These are phyloP conservation scores for Papilio elwesi DNA, from an alignment of 2,888 invertebrate species.

Conservation along the genomic window DNA sequence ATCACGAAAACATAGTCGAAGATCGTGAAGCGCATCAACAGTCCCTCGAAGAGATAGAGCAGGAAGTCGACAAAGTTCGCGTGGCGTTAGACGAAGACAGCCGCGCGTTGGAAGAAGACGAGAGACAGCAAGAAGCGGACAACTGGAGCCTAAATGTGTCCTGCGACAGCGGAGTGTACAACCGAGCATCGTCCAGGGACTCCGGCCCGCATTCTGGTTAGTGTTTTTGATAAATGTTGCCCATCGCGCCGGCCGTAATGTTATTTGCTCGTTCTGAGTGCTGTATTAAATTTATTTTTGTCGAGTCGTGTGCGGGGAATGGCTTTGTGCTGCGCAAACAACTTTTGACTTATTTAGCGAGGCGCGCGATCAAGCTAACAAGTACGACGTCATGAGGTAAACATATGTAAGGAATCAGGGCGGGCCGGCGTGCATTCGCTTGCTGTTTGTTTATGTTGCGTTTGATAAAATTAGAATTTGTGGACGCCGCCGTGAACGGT, in stretches of 20 bases:
- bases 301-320: constrained; percentile 55
- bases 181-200: constrained; percentile 83
- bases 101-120: constrained; percentile 78
- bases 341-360: constrained; percentile 68
- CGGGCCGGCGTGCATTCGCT: constrained; percentile 62
- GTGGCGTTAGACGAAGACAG: constrained; percentile 79
- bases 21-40: constrained; percentile 67
- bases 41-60: constrained; percentile 78
- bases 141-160: constrained; percentile 83
- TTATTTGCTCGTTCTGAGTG: constrained; percentile 56
- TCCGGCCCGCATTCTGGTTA: constrained; percentile 82
- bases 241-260: constrained; percentile 46
- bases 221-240: constrained; percentile 51
- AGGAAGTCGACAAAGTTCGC: constrained; percentile 80
- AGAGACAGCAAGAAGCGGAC: constrained; percentile 75
- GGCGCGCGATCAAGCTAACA: constrained; percentile 54
- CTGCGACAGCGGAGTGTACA: constrained; percentile 85
- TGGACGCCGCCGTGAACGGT: constrained; percentile 69
- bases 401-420: constrained; percentile 66
- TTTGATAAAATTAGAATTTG: constrained; percentile 77
- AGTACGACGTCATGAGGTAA: constrained; percentile 62
- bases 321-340: constrained; percentile 58
- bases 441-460: constrained; percentile 80
- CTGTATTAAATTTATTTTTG: constrained; percentile 70
- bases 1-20: constrained; percentile 71